Conservation (phyloP, 2,797 vertebrate genomes). For the Anguilla megastoma region DNA sequence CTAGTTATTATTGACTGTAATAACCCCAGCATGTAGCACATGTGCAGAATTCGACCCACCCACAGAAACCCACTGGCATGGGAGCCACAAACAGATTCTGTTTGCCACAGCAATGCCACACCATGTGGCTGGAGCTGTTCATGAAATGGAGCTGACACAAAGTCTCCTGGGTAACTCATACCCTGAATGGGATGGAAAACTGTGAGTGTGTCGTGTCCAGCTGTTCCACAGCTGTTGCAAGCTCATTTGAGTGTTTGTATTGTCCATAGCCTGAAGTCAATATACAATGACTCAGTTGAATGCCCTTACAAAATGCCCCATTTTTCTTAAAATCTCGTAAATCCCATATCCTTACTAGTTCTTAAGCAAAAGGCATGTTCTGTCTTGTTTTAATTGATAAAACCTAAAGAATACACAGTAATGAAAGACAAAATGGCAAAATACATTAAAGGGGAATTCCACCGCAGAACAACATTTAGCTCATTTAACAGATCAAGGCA, state of each 20-base stretch:
- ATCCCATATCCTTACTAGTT: too few relatives aligned
- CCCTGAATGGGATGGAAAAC: background rate
- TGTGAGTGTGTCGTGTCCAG: too few relatives aligned
- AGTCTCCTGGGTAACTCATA: background rate
- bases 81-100: background rate
- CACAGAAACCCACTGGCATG: background rate
- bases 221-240: background rate
- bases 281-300: background rate
- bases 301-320: too few relatives aligned
- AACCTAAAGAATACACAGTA: too few relatives aligned
- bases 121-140: background rate
- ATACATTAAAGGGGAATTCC: too few relatives aligned
- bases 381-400: too few relatives aligned
- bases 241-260: background rate
- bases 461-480: too few relatives aligned
- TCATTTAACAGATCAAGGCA: too few relatives aligned
- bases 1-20: constrained; percentile 4
- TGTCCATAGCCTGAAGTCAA: background rate
- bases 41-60: background rate
- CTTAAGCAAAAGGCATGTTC: too few relatives aligned
- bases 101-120: background rate
- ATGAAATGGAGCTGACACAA: background rate
- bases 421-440: too few relatives aligned
- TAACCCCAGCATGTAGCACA: background rate
- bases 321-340: too few relatives aligned